These are phyloP conservation scores for Lasioglossum figueresi DNA, from an alignment of 2,888 invertebrate genomes.

Conservation along the genomic window DNA sequence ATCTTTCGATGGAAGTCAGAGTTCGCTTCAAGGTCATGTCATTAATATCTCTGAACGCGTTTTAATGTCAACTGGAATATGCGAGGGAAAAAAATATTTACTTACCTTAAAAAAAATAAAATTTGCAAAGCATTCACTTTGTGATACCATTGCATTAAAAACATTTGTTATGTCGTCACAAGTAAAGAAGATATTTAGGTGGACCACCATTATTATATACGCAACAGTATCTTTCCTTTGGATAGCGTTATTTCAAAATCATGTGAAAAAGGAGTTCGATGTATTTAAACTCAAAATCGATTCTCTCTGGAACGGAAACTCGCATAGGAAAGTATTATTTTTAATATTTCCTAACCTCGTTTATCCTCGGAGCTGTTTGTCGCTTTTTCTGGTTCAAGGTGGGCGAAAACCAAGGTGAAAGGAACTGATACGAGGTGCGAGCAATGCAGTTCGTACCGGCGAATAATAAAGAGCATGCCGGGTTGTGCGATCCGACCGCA, in stretches of 20 bases:
- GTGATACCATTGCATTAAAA: no score
- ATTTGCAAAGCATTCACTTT: no score
- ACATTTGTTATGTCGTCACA: no score
- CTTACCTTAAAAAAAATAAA: no score
- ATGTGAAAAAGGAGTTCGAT: not conserved
- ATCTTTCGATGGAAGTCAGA: no score
- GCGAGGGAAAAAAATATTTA: no score
- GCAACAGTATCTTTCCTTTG: not conserved
- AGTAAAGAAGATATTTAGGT: no score
- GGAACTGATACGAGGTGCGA: not conserved
- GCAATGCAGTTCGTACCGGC: not conserved
- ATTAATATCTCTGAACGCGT: no score
- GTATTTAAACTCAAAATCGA: not conserved
- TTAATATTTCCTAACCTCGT: not conserved
- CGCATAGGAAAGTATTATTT: not conserved
- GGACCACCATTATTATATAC: no score
- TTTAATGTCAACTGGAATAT: no score
- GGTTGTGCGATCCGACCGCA: constrained; percentile 40
- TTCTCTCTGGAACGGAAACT: not conserved
- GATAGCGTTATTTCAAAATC: not conserved
- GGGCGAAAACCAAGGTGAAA: not conserved
- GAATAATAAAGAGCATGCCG: constrained; percentile 26
- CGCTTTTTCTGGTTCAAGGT: not conserved
- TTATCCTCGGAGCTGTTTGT: not conserved
- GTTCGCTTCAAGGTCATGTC: no score